Base-by-base conservation (phyloP, 2,888 invertebrate species). In the Cyrtodaria siliqua region DNA sequence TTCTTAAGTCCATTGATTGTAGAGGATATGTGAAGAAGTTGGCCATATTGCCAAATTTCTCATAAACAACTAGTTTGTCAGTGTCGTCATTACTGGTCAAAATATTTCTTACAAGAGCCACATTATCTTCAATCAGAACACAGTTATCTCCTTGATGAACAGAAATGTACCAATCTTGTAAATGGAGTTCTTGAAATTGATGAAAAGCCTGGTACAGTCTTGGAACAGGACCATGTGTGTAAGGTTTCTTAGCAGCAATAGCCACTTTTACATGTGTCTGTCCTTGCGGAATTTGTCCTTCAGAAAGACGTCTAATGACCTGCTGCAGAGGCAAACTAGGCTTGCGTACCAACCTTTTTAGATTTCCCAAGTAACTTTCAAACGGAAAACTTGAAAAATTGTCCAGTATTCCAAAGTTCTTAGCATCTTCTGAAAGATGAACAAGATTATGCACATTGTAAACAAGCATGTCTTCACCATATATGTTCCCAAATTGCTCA, bases 261-360 rank as follows among this genome's bases (percentile, higher is more conserved):
- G 12, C n/a, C 44, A 20, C 1, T n/a, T 47, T 33, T 33, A 24
- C 18, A 26, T 27, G 49, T 20, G 40, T 50, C 14, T 24, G 18
- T 20, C 27, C 23, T 29, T 16, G 14, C 1, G 42, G 38, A 42
- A 27, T 24, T 16, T 40, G 42, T 64, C 57, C 57, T 40, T 77
- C 80, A 42, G 78, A 78, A 9, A 75, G 16, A 44, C 72, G 72
- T 26, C 78, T 53, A 12, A 76, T 76, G 6, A 82, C 76, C 38
- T 78, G 78, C 24, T 71, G 73, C 12, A 79, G 44, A 23, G 78
- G 63, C 23, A 50, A 72, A 29, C 50, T 61, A 12, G 81, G 79
- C 53, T 78, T 75, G 26, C 71, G 29, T 20, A 77, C 61, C 18
- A 76, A 18, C 20, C 61, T 38, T 66, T 72, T 72, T 14, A 66